These are phyloP conservation scores for Bombus picipes DNA, from an alignment of 1,140 invertebrate species.

Conservation along the genomic window DNA sequence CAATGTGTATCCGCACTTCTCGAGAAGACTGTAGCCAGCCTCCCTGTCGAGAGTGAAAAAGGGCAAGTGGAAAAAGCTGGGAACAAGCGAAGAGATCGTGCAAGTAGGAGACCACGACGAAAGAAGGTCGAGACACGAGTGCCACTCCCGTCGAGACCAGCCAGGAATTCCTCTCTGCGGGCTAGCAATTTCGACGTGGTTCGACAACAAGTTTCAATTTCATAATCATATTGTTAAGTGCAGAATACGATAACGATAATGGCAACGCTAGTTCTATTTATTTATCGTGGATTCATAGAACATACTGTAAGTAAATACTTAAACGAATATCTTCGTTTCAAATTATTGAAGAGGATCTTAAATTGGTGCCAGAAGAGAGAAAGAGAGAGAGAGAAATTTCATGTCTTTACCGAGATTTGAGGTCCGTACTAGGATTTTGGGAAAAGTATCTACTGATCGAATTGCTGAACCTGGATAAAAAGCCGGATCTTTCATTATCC, in stretches of 20 bases:
- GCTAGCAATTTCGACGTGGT: constrained; percentile 45
- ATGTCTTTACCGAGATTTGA: background rate
- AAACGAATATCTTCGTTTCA: background rate
- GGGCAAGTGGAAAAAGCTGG: background rate
- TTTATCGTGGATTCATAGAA: background rate
- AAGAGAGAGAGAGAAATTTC: background rate
- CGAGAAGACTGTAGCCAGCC: background rate
- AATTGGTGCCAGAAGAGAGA: background rate
- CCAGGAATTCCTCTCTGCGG: constrained; percentile 21
- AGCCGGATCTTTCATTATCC: background rate
- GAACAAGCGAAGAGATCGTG: no score
- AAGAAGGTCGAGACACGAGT: constrained; percentile 33
- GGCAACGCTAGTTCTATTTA: background rate
- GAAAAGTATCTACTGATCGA: background rate
- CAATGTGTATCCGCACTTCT: constrained; percentile 38
- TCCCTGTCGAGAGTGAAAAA: background rate
- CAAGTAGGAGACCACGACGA: background rate
- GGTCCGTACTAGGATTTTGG: background rate
- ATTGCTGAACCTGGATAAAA: background rate
- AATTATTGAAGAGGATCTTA: background rate
- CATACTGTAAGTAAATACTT: background rate
- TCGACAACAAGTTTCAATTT: background rate
- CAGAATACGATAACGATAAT: background rate
- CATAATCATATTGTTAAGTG: background rate
- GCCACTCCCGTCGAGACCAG: constrained; percentile 37